These are phyloP conservation scores for Tenthredo scrophulariae DNA, from an alignment of 2,888 invertebrate species.

Conservation along the genomic window DNA sequence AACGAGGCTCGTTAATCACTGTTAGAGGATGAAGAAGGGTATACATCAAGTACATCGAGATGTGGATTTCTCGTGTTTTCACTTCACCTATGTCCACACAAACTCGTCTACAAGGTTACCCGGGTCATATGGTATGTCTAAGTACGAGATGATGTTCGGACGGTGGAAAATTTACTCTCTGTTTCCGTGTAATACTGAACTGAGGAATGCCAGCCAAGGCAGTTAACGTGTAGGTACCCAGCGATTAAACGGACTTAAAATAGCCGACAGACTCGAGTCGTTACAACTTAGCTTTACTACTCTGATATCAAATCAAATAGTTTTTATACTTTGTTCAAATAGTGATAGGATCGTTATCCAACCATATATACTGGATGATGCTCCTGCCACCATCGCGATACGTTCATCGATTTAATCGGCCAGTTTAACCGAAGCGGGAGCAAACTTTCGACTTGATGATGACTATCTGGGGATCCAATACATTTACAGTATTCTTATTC, in stretches of 20 bases:
- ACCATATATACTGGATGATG: background rate
- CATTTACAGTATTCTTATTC: background rate
- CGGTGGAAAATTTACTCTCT: background rate
- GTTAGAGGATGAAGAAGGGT: background rate
- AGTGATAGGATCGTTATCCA: conserved; percentile 24
- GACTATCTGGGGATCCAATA: background rate
- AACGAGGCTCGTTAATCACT: conserved; percentile 12
- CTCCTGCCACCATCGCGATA: conserved; percentile 23
- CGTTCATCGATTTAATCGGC: conserved; percentile 40
- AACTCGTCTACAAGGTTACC: background rate
- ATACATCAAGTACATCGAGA: background rate
- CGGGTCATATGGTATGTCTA: conserved; percentile 25
- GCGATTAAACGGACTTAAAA: background rate
- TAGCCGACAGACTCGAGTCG: conserved; percentile 1
- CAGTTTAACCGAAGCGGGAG: background rate
- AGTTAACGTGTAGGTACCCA: conserved; percentile 5
- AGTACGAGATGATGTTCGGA: background rate
- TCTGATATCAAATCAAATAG: conserved; percentile 39
- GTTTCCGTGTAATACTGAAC: background rate
- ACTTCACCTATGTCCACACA: conserved; percentile 21
- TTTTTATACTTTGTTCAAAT: conserved; percentile 27
- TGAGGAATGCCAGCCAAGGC: conserved; percentile 9
- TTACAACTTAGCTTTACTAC: conserved; percentile 36
- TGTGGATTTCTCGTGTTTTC: conserved; percentile 35
- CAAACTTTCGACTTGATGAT: conserved; percentile 1